Evolutionary conservation across 2,797 vertebrate species (phyloP).

Genomic region (Micrastur ruficollis): DNA sequence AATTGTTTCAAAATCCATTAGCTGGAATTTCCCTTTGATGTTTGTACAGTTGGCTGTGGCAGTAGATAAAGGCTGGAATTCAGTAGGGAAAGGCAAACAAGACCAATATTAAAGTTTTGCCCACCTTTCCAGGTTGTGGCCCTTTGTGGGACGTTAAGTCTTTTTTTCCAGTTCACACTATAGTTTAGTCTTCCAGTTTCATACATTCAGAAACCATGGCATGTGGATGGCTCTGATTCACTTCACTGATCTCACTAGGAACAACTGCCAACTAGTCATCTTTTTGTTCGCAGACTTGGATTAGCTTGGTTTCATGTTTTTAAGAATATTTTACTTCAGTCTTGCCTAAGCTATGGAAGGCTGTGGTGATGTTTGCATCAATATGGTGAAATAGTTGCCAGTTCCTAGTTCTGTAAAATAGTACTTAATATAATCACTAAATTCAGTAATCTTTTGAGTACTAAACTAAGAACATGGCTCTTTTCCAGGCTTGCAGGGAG

Average conservation of each 20-base stretch:
- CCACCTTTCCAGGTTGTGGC: neutral
- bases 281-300: neutral
- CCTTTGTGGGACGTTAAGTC: neutral
- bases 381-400: neutral
- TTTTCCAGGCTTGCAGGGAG: neutral
- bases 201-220: neutral
- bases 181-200: neutral
- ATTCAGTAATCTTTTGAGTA: neutral
- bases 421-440: neutral
- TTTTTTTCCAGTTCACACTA: neutral
- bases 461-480: neutral
- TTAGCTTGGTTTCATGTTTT: neutral
- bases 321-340: neutral
- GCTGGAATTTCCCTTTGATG: neutral
- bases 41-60: constrained; percentile 13
- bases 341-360: neutral
- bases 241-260: neutral
- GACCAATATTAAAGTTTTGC: neutral
- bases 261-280: neutral
- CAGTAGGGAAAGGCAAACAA: neutral
- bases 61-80: neutral
- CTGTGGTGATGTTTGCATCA: neutral
- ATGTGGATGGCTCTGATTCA: neutral
- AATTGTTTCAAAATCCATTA: neutral
- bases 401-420: neutral